A percentile compares a stretch with the other conserved stretches of the same genome.
Evolutionary conservation across 2,797 vertebrate species (phyloP).

Genomic region (Alectoris magna): DNA sequence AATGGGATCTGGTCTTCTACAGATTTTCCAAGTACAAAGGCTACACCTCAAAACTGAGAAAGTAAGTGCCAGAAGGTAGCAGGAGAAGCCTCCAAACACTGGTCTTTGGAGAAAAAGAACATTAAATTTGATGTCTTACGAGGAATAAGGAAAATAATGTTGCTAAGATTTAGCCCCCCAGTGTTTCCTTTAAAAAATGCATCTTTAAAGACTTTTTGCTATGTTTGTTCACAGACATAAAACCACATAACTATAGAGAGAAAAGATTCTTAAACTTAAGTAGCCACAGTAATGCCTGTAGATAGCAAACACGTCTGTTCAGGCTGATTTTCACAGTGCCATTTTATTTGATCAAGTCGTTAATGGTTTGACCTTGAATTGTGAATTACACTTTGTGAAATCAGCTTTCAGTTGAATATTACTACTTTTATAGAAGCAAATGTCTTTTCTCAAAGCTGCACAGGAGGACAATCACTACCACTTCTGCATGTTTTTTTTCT

Average conservation of each 20-base stretch:
- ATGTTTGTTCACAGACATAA: not conserved
- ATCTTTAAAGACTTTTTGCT: not conserved
- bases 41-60: not conserved
- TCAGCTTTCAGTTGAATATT: slow-evolving; percentile 20
- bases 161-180: not conserved
- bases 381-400: slow-evolving; percentile 21
- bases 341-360: slow-evolving; percentile 3
- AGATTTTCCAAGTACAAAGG: not conserved
- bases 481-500: slow-evolving; percentile 34
- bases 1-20: not conserved
- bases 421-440: not conserved
- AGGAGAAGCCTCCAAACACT: not conserved
- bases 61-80: not conserved
- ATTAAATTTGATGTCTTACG: not conserved
- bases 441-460: not conserved
- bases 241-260: not conserved
- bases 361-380: slow-evolving; percentile 21
- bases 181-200: not conserved
- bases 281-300: not conserved
- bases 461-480: slow-evolving; percentile 6
- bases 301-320: not conserved
- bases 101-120: not conserved
- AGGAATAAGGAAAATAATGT: not conserved
- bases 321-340: not conserved
- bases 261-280: not conserved